Conservation (phyloP, 2,113 vertebrate genomes). For the Crotalus helleri region DNA sequence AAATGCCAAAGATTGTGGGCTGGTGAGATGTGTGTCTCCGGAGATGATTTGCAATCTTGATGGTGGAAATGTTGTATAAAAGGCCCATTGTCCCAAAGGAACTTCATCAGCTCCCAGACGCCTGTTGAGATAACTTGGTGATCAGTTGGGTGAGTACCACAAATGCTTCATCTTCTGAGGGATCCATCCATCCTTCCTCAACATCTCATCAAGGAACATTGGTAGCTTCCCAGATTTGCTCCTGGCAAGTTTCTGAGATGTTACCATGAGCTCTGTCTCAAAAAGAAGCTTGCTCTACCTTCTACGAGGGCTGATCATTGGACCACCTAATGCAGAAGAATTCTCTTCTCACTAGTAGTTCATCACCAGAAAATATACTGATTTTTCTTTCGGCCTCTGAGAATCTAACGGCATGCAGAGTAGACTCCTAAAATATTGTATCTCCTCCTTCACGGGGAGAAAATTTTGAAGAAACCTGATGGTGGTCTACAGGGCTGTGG, state of each 20-base stretch:
- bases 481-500: background rate
- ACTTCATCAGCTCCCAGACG: background rate
- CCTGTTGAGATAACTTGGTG: background rate
- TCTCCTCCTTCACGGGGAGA: background rate
- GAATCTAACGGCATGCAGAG: background rate
- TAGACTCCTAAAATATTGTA: background rate
- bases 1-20: background rate
- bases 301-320: background rate
- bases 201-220: fast-evolving
- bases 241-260: background rate
- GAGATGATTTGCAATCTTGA: background rate
- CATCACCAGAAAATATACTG: background rate
- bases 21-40: background rate
- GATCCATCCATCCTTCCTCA: no score
- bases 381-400: background rate
- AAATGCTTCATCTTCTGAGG: background rate
- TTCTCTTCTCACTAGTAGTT: background rate
- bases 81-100: background rate
- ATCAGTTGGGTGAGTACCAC: background rate
- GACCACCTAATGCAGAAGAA: no score
- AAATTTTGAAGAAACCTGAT: background rate
- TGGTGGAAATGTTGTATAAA: background rate
- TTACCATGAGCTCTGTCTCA: background rate
- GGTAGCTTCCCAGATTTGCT: background rate
- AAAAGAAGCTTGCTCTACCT: background rate